These are phyloP conservation scores for Loriculus beryllinus DNA, from an alignment of 2,797 vertebrate species.

Conservation along the genomic window DNA sequence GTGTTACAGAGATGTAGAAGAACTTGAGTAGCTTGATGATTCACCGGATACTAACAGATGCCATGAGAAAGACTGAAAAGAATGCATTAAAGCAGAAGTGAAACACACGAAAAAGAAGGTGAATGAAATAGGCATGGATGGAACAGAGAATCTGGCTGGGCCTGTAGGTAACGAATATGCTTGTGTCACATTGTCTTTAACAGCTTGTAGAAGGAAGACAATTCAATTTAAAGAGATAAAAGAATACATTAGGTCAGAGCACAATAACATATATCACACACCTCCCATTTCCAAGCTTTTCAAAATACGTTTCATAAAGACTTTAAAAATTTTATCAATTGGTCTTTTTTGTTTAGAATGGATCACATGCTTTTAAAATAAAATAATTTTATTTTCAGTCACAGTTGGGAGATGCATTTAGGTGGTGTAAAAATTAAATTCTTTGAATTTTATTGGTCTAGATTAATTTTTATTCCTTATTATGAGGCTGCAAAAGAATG, in stretches of 20 bases:
- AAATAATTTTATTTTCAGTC: not conserved
- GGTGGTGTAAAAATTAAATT: not conserved
- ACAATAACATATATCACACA: not conserved
- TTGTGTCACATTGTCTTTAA: not conserved
- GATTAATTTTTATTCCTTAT: conserved; percentile 32
- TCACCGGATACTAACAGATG: conserved; percentile 13
- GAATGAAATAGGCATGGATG: not conserved
- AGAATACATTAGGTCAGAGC: not conserved
- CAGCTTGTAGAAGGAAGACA: not conserved
- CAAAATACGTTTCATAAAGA: not conserved
- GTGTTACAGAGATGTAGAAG: not conserved
- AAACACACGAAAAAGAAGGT: conserved; percentile 29
- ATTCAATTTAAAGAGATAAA: not conserved
- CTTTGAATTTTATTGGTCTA: not conserved
- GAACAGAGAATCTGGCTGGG: not conserved
- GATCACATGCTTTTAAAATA: not conserved
- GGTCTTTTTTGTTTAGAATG: not conserved
- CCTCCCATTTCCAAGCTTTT: not conserved
- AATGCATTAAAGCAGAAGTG: conserved; percentile 32
- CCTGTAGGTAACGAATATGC: conserved; percentile 15
- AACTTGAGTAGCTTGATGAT: conserved; percentile 42
- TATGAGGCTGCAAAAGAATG: conserved; percentile 44
- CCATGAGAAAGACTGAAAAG: conserved; percentile 28
- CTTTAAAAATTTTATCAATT: not conserved
- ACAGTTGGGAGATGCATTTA: not conserved